A percentile compares a stretch with the other conserved stretches of the same genome.
phyloP scores from a whole-genome alignment of 2,797 vertebrate genomes.

The Siniperca scherzeri region DNA sequence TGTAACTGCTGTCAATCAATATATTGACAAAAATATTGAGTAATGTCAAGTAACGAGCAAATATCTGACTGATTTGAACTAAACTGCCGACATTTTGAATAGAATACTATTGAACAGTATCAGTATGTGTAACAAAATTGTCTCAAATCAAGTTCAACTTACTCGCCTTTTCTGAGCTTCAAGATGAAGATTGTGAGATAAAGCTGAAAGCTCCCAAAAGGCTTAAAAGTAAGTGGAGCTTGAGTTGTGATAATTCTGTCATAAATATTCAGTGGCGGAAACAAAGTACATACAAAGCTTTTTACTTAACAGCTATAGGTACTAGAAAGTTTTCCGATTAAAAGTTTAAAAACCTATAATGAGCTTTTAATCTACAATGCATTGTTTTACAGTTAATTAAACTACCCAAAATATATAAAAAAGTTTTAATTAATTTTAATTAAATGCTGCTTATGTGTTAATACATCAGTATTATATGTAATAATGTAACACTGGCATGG shows the following conservation, averaged over 20 bases:
- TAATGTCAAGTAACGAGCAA: not conserved
- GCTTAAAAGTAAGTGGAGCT: no score
- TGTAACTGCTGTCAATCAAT: not conserved
- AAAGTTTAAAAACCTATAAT: not conserved
- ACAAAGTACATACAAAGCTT: no score
- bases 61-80: not conserved
- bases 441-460: not conserved
- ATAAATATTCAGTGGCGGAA: no score
- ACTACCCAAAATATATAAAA: not conserved
- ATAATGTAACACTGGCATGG: not conserved
- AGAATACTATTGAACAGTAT: not conserved
- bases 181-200: no score
- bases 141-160: no score
- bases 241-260: no score
- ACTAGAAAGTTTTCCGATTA: not conserved
- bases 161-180: no score
- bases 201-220: no score
- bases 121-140: no score
- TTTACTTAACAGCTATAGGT: not conserved
- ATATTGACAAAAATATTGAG: not conserved
- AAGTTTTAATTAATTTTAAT: no score
- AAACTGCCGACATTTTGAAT: not conserved
- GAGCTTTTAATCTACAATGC: not conserved
- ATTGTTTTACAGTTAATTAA: not conserved
- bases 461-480: not conserved